These are phyloP conservation scores for Brachionus asplanchnoidis DNA, from an alignment of 1,140 invertebrate species.

Conservation along the genomic window DNA sequence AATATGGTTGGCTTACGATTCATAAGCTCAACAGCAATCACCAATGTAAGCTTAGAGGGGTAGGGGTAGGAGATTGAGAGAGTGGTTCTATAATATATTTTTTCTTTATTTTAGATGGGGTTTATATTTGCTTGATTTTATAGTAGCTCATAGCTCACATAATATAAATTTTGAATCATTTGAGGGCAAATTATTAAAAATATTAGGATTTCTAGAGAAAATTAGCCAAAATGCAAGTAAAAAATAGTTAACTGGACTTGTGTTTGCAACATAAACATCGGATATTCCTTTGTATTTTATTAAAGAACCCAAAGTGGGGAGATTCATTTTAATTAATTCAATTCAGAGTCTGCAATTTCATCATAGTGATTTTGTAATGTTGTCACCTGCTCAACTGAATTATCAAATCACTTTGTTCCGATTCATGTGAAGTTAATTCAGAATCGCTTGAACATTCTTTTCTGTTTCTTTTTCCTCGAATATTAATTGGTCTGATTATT, in stretches of 20 bases:
- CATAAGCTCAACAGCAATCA: no score
- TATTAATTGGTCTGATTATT: background rate
- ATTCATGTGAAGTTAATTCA: background rate
- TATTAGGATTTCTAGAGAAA: background rate
- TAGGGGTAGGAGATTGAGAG: background rate
- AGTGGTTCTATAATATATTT: background rate
- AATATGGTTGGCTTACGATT: no score
- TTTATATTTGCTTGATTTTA: background rate
- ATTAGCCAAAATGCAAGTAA: background rate
- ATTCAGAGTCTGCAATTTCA: background rate
- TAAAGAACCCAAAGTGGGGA: background rate
- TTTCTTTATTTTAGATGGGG: background rate
- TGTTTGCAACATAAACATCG: background rate
- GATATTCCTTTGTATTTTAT: background rate
- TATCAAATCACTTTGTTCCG: conserved; percentile 3
- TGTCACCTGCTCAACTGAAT: background rate
- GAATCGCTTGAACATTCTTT: conserved; percentile 5
- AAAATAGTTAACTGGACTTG: background rate
- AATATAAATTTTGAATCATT: background rate
- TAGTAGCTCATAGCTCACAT: background rate
- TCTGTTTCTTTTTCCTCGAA: background rate
- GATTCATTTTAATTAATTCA: background rate
- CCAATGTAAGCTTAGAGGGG: background rate
- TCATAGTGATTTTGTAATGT: background rate
- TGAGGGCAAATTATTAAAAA: background rate